Evolutionary conservation across 1,140 invertebrate species (phyloP).

Genomic region (Belonocnema kinseyi): DNA sequence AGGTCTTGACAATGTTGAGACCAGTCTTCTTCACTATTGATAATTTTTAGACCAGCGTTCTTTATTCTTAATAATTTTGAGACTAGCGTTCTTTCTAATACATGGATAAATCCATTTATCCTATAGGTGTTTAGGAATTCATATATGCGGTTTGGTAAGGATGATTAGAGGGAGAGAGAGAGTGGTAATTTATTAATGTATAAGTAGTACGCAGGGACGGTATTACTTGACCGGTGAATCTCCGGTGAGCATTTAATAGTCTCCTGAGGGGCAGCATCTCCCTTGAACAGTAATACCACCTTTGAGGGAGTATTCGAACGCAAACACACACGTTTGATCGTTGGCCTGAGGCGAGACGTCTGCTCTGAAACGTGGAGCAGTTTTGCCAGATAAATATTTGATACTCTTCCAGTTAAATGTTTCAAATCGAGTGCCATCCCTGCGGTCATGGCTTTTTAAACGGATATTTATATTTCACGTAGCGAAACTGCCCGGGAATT

Average conservation of each 20-base stretch:
- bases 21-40: too few species aligned
- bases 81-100: too few species aligned
- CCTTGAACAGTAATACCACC: constrained; percentile 50
- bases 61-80: too few species aligned
- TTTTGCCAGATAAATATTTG: constrained; percentile 48
- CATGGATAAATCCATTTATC: neutral
- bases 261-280: constrained; percentile 47
- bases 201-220: constrained; percentile 41
- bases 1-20: too few species aligned
- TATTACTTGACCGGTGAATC: constrained; percentile 59
- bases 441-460: constrained; percentile 45
- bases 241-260: constrained; percentile 59
- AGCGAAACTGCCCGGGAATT: neutral
- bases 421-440: constrained; percentile 45
- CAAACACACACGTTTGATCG: neutral
- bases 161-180: constrained; percentile 8
- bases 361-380: constrained; percentile 37
- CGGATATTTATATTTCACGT: constrained; percentile 44
- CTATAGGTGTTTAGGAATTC: constrained; percentile 8
- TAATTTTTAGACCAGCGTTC: too few species aligned
- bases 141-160: constrained; percentile 16
- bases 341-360: constrained; percentile 18
- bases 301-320: constrained; percentile 41
- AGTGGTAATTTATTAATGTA: constrained; percentile 6
- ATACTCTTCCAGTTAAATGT: constrained; percentile 44